A percentile compares a stretch with the other conserved stretches of the same genome.
Evolutionary conservation across 2,113 vertebrate genomes (phyloP).

Genomic region (Cichladusa arquata): DNA sequence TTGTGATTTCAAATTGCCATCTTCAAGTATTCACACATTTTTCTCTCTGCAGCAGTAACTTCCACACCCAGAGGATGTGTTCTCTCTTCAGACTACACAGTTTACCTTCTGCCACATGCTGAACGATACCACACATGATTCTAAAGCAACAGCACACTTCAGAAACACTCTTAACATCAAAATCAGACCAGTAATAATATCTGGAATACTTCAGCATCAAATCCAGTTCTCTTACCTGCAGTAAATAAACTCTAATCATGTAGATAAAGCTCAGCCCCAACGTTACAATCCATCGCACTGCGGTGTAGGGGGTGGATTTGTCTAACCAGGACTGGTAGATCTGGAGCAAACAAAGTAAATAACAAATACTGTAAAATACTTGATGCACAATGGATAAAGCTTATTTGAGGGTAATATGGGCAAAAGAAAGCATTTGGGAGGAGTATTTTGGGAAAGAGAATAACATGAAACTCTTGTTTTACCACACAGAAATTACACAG

Average conservation of each 20-base stretch:
- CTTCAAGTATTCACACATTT: not conserved
- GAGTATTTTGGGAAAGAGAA: not conserved
- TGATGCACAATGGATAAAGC: not conserved
- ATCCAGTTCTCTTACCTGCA: constrained; percentile 80
- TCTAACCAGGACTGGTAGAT: constrained; percentile 98
- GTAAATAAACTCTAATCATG: constrained; percentile 98
- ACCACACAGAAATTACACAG: not conserved
- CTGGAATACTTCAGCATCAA: not conserved
- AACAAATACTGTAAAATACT: not conserved
- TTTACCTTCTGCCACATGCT: not conserved
- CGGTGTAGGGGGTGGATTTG: constrained; percentile 93
- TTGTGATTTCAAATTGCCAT: not conserved
- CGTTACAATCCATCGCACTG: constrained; percentile 88
- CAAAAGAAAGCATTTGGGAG: not conserved
- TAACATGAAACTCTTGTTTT: not conserved
- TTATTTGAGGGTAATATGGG: not conserved
- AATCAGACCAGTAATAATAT: not conserved
- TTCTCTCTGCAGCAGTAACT: not conserved
- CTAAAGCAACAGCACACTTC: not conserved
- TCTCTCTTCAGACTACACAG: not conserved
- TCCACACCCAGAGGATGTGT: not conserved
- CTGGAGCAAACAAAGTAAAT: constrained; percentile 60
- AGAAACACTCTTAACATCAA: not conserved
- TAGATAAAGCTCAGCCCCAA: constrained; percentile 90
- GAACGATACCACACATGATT: fast-evolving